Evolutionary conservation across 2,113 vertebrate genomes (phyloP).

Genomic region (Notiomystis cincta): DNA sequence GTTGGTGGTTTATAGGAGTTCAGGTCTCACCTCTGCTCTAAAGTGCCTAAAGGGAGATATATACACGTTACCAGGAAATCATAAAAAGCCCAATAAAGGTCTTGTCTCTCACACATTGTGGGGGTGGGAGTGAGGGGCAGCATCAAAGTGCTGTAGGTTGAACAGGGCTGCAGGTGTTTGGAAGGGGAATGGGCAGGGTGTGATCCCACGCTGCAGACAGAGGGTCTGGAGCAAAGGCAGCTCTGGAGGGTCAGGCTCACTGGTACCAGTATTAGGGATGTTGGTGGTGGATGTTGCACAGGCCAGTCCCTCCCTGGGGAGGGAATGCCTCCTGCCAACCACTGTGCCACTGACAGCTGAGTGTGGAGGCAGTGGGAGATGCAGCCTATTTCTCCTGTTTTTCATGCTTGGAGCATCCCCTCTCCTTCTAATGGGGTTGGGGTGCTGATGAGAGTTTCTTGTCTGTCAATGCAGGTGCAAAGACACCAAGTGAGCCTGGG

Average conservation of each 20-base stretch:
- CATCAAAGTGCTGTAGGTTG: rapidly evolving
- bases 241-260: background rate
- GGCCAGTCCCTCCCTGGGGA: background rate
- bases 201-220: background rate
- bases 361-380: background rate
- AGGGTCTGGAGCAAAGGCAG: background rate
- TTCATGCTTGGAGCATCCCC: background rate
- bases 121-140: background rate
- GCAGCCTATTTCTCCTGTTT: background rate
- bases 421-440: background rate
- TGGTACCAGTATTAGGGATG: background rate
- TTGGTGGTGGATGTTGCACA: background rate
- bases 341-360: background rate
- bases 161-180: background rate
- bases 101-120: background rate
- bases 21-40: constrained; percentile 3
- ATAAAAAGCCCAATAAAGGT: background rate
- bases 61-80: background rate
- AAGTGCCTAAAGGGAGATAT: constrained; percentile 1
- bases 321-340: background rate
- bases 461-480: background rate
- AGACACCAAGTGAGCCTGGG: background rate
- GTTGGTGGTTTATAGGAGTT: constrained; percentile 14
- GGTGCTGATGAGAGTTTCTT: background rate
- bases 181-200: rapidly evolving